Evolutionary conservation across 2,113 vertebrate species (phyloP).

Genomic region (Salvelinus fontinalis): DNA sequence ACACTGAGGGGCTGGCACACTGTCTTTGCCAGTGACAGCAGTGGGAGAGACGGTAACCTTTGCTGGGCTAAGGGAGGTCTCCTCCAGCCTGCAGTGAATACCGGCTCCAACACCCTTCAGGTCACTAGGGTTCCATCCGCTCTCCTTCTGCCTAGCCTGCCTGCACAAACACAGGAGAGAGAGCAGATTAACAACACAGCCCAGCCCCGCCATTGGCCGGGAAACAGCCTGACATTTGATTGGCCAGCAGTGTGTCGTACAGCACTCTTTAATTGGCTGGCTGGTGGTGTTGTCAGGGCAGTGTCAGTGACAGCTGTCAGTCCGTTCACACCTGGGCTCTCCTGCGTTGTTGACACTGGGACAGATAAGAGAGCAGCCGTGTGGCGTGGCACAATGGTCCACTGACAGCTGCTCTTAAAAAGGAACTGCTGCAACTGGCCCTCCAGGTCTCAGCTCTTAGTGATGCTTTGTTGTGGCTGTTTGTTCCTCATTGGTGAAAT

Average conservation of each 20-base stretch:
- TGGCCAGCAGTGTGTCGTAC: neutral
- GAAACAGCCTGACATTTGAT: neutral
- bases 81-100: slow-evolving; percentile 4
- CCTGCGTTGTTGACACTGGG: neutral
- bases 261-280: neutral
- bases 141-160: neutral
- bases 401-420: neutral
- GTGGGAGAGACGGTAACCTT: neutral
- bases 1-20: neutral
- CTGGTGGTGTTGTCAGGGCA: neutral
- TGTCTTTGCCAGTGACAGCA: neutral
- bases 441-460: neutral
- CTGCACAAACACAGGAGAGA: no score
- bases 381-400: neutral
- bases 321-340: neutral
- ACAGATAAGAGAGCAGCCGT: neutral
- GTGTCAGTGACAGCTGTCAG: slow-evolving; percentile 5
- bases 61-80: neutral
- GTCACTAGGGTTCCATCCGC: neutral
- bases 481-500: neutral
- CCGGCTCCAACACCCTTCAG: slow-evolving; percentile 2
- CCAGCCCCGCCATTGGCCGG: no score
- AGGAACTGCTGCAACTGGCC: neutral
- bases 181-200: no score
- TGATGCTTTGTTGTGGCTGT: neutral